Base-by-base conservation (phyloP, 1,140 invertebrate genomes). In the Apis cerana region DNA sequence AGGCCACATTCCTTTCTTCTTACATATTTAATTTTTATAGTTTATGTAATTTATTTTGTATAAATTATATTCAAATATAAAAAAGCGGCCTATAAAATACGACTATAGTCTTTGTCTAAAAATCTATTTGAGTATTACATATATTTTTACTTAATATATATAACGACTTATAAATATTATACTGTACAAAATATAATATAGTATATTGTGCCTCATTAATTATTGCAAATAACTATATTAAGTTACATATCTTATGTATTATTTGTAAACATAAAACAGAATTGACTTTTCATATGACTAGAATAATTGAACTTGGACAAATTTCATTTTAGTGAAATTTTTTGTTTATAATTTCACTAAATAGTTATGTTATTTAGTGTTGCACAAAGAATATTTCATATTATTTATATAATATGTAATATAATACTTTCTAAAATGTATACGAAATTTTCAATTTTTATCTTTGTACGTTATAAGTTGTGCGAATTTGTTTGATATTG, bases 171-270 rank as follows among this genome's bases (percentile, higher is more conserved):
- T 81, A 84, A 86, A 84, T 89, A 88, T 88, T 87, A 56, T 82
- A 88, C 89, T 88, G 89, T 92, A 91, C 79, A 91, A 91, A 90
- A 91, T 90, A 90, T 91, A 89, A 83, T 86, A 84, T 85, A 85
- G 75, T 86, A 89, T 88, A 89, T 87, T 88, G 89, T 91, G 81
- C 85, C 84, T 88, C 78, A n/a, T 90, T 88, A 89, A 61, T 91
- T 89, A 91, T 91, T 91, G 87, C 85, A 90, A 82, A 75, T 89
- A 86, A 89, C 81, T 81, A 68, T 65, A 54, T 84, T 15, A 50
- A 71, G 64, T 88, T 88, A 88, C 65, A 56, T 77, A 27, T 65
- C 75, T 81, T 62, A 70, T 85, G 64, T 43, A 43, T 43, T 43
- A 43, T 43, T 7, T 7, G 33, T 65, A 71, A 83, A 82, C 58